Base-by-base conservation (phyloP, 2,888 invertebrate species). In the Acleris cristana region DNA sequence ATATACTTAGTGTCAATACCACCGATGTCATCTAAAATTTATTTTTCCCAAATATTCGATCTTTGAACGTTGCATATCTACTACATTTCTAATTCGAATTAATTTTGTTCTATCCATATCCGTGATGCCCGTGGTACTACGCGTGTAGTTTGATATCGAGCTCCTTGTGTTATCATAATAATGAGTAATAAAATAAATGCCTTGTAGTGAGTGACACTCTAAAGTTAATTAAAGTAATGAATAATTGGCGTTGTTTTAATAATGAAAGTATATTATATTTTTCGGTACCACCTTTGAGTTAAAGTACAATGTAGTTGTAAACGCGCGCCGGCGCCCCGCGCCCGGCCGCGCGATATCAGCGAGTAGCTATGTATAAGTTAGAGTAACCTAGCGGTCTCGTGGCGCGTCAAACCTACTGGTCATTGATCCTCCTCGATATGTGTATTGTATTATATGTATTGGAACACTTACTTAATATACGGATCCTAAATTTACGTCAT, bases 51-150 rank as follows among this genome's bases (percentile, higher is more conserved):
- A 79, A 81, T 79, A 76, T 83, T 87, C 87, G 87, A 90, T 88
- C 87, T 89, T 82, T 86, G 81, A 92, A 92, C 91, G 90, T 90
- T 91, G 91, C 92, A 92, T 92, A 92, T 92, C 92, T 87, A 88
- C 86, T 87, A 92, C 90, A 92, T 91, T 89, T 92, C 90, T 89
- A 84, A 86, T 87, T 89, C 87, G 87, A 87, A 88, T 86, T 85
- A 87, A 57, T 86, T 91, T 88, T 85, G 83, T 90, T 89, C 79
- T 86, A 86, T 86, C 86, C 89, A 88, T 89, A 89, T 88, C 88
- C 86, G 83, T 85, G 79, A 84, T 84, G 84, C 80, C 86, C 85
- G 81, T 84, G 77, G 82, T 40, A 40, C 14, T 86, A 83, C 82
- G 84, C 81, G 83, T 88, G 89, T 87, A 88, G 87, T 89, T 89